Percentiles rank a stretch among this genome's conserved stretches.
Evolutionary conservation across 2,888 invertebrate genomes (phyloP).

Genomic region (Zelleria hepariella): DNA sequence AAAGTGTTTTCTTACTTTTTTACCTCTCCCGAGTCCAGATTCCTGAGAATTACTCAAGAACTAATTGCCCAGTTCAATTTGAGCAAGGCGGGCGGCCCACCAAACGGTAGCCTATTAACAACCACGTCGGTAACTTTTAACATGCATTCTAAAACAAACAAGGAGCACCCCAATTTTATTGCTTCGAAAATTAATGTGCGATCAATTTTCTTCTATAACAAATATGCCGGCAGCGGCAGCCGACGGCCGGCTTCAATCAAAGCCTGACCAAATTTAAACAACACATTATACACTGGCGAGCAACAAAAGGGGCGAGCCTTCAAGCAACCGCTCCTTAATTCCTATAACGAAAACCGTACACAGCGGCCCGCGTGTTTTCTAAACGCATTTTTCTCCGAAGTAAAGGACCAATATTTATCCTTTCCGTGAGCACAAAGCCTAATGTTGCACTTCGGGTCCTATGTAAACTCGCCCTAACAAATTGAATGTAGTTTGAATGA

Average conservation of each 20-base stretch:
- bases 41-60: neutral
- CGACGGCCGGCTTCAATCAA: slow-evolving; percentile 32
- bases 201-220: slow-evolving; percentile 32
- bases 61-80: neutral
- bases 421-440: slow-evolving; percentile 64
- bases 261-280: slow-evolving; percentile 28
- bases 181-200: slow-evolving; percentile 44
- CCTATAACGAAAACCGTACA: slow-evolving; percentile 66
- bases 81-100: neutral
- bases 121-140: slow-evolving; percentile 22
- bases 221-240: slow-evolving; percentile 13
- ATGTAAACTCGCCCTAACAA: slow-evolving; percentile 63
- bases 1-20: neutral
- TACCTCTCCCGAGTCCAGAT: neutral
- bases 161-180: slow-evolving; percentile 29
- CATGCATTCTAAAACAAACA: slow-evolving; percentile 44
- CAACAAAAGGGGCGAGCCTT: slow-evolving; percentile 38
- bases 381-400: slow-evolving; percentile 69
- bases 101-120: neutral
- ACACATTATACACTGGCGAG: slow-evolving; percentile 26
- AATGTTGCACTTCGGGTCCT: slow-evolving; percentile 69
- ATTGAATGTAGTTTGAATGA: slow-evolving; percentile 35
- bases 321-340: slow-evolving; percentile 45
- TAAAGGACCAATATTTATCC: slow-evolving; percentile 62
- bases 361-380: slow-evolving; percentile 51